phyloP scores from a whole-genome alignment of 2,797 vertebrate species.

The Myripristis jacobus region DNA sequence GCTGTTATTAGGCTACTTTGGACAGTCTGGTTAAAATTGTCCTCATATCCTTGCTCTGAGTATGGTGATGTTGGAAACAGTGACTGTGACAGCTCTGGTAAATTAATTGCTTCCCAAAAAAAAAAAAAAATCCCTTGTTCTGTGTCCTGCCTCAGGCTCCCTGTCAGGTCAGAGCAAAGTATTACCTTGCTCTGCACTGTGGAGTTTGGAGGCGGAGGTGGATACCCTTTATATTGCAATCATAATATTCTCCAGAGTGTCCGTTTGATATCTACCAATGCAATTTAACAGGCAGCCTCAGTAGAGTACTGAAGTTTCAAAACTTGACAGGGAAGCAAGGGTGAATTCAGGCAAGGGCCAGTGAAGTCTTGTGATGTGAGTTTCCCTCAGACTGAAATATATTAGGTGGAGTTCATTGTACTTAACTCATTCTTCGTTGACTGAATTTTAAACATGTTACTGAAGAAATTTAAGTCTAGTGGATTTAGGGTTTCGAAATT shows the following conservation, averaged over 20 bases:
- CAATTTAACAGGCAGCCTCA: slow-evolving; percentile 10
- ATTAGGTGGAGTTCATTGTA: background rate
- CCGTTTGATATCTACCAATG: background rate
- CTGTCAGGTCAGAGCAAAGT: slow-evolving; percentile 2
- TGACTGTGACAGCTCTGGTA: background rate
- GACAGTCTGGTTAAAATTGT: background rate
- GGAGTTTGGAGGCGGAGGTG: background rate
- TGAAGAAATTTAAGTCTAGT: background rate
- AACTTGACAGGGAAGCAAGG: background rate
- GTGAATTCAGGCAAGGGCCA: background rate
- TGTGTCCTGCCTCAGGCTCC: background rate
- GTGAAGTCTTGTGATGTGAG: background rate
- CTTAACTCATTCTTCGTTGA: background rate
- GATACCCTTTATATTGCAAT: slow-evolving; percentile 5
- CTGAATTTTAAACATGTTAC: background rate
- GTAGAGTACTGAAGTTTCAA: background rate
- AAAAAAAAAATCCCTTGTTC: background rate
- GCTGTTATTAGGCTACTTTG: background rate
- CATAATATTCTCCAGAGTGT: background rate
- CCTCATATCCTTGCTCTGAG: background rate
- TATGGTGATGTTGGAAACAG: background rate
- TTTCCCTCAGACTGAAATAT: background rate
- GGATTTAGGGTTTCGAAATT: background rate
- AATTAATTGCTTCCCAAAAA: background rate
- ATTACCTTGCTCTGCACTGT: background rate